These are phyloP conservation scores for Limanda limanda DNA, from an alignment of 2,113 vertebrate genomes.

Conservation along the genomic window DNA sequence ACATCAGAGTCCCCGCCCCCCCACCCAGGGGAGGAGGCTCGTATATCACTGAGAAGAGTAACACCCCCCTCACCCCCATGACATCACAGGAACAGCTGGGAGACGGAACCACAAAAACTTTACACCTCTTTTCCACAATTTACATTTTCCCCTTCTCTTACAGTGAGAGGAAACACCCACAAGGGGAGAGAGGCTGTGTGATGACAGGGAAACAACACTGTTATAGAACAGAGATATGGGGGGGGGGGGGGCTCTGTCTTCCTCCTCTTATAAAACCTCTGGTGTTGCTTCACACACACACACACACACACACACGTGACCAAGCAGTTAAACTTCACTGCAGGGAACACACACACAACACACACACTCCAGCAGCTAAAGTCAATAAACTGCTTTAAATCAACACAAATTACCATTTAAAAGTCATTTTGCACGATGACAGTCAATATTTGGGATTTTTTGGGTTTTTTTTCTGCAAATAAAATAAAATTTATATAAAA, in stretches of 20 bases:
- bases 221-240: no score
- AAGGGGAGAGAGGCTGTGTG: not conserved
- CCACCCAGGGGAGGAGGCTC: conserved; percentile 5
- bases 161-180: not conserved
- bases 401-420: no score
- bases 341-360: no score
- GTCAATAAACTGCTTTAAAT: no score
- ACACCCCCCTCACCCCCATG: conserved; percentile 31
- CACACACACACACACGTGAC: no score
- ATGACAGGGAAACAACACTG: conserved; percentile 7
- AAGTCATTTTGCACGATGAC: no score
- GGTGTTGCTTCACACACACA: not conserved
- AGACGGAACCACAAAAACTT: conserved; percentile 8
- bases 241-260: no score
- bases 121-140: conserved; percentile 23
- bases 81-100: conserved; percentile 72
- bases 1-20: conserved; percentile 53
- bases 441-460: no score
- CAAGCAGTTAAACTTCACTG: no score
- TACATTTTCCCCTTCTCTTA: conserved; percentile 17
- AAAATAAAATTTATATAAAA: no score
- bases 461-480: no score
- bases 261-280: not conserved
- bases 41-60: not conserved
- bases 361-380: no score